phyloP scores from a whole-genome alignment of 2,888 invertebrate species.

The Orchestes rusci region DNA sequence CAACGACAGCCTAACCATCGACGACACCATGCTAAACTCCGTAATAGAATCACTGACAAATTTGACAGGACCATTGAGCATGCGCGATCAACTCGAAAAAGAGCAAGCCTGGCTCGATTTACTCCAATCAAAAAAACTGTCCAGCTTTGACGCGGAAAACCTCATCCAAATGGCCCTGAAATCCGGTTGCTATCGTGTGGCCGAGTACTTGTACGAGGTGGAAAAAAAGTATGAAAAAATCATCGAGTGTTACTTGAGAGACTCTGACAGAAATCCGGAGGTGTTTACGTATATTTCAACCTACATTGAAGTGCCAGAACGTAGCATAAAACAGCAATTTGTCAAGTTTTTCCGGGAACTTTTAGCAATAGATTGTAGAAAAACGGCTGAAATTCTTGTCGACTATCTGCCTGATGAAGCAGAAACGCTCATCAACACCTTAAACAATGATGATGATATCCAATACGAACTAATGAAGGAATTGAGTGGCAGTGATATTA shows the following conservation, averaged over 20 bases:
- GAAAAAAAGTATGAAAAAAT: slow-evolving; percentile 54
- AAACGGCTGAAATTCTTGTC: slow-evolving; percentile 56
- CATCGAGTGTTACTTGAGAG: slow-evolving; percentile 60
- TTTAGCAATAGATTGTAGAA: slow-evolving; percentile 53
- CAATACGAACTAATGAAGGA: slow-evolving; percentile 55
- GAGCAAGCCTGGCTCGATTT: slow-evolving; percentile 69
- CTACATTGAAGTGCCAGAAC: slow-evolving; percentile 41
- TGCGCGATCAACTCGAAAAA: slow-evolving; percentile 56
- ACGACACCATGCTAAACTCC: slow-evolving; percentile 48
- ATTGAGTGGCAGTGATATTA: slow-evolving; percentile 42
- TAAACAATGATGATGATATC: slow-evolving; percentile 43
- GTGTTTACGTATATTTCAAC: slow-evolving; percentile 52
- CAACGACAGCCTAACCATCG: slow-evolving; percentile 38
- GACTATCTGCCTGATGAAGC: slow-evolving; percentile 48
- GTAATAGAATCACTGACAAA: slow-evolving; percentile 48
- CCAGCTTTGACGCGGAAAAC: slow-evolving; percentile 51
- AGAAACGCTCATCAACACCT: slow-evolving; percentile 43
- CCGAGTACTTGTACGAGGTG: slow-evolving; percentile 61
- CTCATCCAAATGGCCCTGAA: slow-evolving; percentile 55
- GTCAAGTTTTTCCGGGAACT: slow-evolving; percentile 47
- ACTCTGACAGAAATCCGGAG: slow-evolving; percentile 54
- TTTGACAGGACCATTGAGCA: slow-evolving; percentile 32
- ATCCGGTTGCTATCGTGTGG: slow-evolving; percentile 63
- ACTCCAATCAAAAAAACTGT: slow-evolving; percentile 54
- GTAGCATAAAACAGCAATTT: slow-evolving; percentile 46